Evolutionary conservation across 2,888 invertebrate genomes (phyloP).

Genomic region (Tipula unca): DNA sequence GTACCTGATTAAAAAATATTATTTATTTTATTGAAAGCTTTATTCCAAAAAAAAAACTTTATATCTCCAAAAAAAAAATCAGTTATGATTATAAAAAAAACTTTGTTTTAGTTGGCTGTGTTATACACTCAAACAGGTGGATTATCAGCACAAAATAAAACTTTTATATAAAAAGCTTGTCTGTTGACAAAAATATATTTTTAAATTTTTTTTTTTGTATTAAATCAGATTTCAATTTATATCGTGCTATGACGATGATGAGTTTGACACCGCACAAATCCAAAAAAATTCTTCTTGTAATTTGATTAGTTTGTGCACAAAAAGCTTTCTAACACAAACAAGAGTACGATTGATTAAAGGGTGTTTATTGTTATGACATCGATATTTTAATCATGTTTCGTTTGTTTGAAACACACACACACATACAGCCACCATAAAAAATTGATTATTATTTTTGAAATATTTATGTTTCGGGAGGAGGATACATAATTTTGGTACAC

Average conservation of each 20-base stretch:
- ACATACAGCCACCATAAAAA: not conserved
- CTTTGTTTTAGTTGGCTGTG: too few relatives aligned
- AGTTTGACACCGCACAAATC: not conserved
- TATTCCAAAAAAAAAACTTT: too few relatives aligned
- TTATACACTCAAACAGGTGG: not conserved
- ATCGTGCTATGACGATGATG: not conserved
- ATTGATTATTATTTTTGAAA: not conserved
- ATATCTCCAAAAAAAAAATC: not conserved
- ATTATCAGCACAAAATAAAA: not conserved
- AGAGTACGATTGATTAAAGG: not conserved
- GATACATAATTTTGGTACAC: not conserved
- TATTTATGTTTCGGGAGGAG: not conserved
- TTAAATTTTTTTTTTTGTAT: not conserved
- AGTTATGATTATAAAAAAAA: not conserved
- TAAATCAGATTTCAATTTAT: not conserved
- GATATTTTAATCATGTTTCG: not conserved
- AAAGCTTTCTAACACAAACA: not conserved
- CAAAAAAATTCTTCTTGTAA: not conserved
- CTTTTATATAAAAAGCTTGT: not conserved
- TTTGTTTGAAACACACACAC: not conserved
- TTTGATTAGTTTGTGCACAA: not conserved
- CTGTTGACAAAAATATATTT: not conserved
- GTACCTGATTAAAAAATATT: constrained; percentile 29
- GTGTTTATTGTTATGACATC: not conserved
- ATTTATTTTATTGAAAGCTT: not conserved